Base-by-base conservation (phyloP, 1,140 invertebrate genomes). In the Diabrotica undecimpunctata region DNA sequence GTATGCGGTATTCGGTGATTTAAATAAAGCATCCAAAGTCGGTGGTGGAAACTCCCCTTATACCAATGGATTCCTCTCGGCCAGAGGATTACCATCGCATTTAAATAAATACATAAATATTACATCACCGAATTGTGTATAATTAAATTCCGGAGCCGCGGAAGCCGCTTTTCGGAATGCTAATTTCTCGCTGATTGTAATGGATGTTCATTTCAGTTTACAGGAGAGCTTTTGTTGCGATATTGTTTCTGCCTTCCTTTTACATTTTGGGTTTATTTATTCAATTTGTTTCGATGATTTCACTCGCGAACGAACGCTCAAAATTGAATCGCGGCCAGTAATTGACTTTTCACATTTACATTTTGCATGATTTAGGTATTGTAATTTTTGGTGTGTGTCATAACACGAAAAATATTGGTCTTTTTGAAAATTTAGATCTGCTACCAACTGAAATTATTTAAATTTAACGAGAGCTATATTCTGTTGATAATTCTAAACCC, bases 71-170 rank as follows among this genome's bases (percentile, higher is more conserved):
- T 66, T 69, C 57, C 59, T 61, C 64, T 69, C 64, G 67, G 67
- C 67, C 67, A 69, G 67, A 66, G 75, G 72, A 77, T 77, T 77
- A 79, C 77, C 77, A 79, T 77, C 72, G 72, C 75, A 79, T 79
- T 78, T 79, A 78, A 79, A 79, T 79, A 79, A 79, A 79, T 79
- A 79, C 77, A 79, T 79, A 79, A 79, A 79, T 79, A 79, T 79
- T 74, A 79, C 76, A 79, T 78, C 77, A 73, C 72, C 67, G 73
- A 77, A 77, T 73, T 76, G 75, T 77, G 76, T 78, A 77, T 78
- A 78, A 78, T 78, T 78, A 77, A 77, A 78, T 77, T 78, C 75
- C 60, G 65, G 71, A 74, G 70, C 69, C 72, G 64, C 68, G 66
- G 70, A 71, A 75, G 66, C 74, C 75, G 70, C 74, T 77, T 75